phyloP scores from a whole-genome alignment of 2,888 invertebrate species.

The Amiota mariae region DNA sequence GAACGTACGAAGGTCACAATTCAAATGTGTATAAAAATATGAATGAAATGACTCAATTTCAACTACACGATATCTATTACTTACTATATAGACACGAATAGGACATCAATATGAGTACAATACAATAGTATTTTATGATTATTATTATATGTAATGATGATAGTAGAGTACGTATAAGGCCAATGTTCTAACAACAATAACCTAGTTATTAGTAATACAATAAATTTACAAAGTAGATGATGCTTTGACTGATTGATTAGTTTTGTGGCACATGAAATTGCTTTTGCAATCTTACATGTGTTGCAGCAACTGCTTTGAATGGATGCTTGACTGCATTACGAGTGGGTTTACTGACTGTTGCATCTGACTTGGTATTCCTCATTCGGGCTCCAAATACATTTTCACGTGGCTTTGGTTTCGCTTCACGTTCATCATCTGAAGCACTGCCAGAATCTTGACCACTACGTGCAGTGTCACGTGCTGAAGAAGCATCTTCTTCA shows the following conservation, averaged over 20 bases:
- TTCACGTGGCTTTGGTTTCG: conserved; percentile 38
- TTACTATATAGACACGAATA: no score
- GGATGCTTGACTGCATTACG: conserved; percentile 59
- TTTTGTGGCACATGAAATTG: conserved; percentile 68
- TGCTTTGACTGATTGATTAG: conserved; percentile 35
- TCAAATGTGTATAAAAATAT: no score
- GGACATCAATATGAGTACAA: no score
- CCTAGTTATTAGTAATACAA: no score
- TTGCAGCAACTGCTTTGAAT: conserved; percentile 65
- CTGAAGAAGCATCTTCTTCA: conserved; percentile 48
- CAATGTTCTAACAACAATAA: no score
- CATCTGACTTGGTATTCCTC: conserved; percentile 45
- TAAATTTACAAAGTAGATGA: no score
- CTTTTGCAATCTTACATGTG: conserved; percentile 69
- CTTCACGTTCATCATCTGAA: conserved; percentile 50
- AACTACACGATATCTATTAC: no score
- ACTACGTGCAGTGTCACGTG: conserved; percentile 40
- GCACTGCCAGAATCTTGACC: conserved; percentile 60
- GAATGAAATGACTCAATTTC: no score
- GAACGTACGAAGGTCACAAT: no score
- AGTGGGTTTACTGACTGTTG: conserved; percentile 44
- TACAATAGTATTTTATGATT: no score
- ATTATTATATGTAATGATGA: no score
- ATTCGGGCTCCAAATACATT: conserved; percentile 58
- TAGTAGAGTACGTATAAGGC: no score